phyloP scores from a whole-genome alignment of 2,113 vertebrate species.

The Neofelis nebulosa region DNA sequence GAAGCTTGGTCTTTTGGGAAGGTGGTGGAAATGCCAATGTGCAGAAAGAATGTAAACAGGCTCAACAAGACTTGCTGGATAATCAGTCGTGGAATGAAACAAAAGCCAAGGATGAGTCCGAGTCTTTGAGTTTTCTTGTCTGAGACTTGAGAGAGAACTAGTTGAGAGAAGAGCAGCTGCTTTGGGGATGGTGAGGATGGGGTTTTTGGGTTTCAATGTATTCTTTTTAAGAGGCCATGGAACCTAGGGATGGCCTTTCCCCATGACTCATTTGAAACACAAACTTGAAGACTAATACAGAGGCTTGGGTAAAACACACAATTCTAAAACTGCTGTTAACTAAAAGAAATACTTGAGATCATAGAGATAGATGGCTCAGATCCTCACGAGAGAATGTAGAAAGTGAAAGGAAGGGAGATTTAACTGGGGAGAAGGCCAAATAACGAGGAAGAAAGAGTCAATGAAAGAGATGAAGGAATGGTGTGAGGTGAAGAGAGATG shows the following conservation, averaged over 20 bases:
- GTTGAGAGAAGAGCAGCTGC: background rate
- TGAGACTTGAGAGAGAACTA: background rate
- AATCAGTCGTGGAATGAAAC: background rate
- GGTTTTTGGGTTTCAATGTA: slow-evolving; percentile 20
- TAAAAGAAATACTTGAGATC: background rate
- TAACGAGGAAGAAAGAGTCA: background rate
- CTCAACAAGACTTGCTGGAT: background rate
- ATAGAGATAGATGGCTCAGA: background rate
- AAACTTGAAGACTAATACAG: background rate
- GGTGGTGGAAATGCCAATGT: background rate
- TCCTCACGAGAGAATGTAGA: background rate
- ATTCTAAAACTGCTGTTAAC: background rate
- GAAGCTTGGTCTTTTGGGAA: background rate
- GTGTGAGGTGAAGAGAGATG: background rate
- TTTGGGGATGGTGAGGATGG: background rate
- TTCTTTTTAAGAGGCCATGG: background rate
- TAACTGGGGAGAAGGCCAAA: background rate
- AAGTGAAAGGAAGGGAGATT: background rate
- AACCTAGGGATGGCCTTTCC: background rate
- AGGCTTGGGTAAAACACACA: background rate
- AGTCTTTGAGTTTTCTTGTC: background rate
- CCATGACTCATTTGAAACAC: background rate
- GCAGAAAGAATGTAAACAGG: background rate
- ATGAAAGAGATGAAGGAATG: background rate
- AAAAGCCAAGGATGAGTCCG: background rate